Percentiles rank a stretch among this genome's conserved stretches.
phyloP scores from a whole-genome alignment of 2,888 invertebrate species.

The Hoplodrina blanda region DNA sequence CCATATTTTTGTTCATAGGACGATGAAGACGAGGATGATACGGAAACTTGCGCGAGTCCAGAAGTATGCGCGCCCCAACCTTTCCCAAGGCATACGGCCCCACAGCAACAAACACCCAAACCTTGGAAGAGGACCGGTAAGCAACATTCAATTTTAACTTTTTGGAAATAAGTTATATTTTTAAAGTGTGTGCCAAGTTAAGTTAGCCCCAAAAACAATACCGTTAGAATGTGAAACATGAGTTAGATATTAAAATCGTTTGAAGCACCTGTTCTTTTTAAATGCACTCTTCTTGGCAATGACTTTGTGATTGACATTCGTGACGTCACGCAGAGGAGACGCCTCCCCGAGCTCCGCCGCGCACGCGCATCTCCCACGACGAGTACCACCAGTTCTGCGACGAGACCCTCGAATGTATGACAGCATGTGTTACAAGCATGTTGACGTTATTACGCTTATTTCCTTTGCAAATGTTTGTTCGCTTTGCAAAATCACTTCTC shows the following conservation, averaged over 20 bases:
- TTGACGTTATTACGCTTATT: slow-evolving; percentile 74
- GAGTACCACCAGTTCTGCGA: slow-evolving; percentile 95
- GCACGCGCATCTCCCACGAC: slow-evolving; percentile 92
- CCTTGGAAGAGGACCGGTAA: slow-evolving; percentile 90
- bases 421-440: slow-evolving; percentile 79
- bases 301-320: slow-evolving; percentile 60
- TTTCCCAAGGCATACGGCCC: slow-evolving; percentile 84
- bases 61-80: slow-evolving; percentile 86
- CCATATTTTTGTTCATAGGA: slow-evolving; percentile 73
- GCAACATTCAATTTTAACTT: slow-evolving; percentile 27
- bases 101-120: slow-evolving; percentile 83
- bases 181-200: slow-evolving; percentile 15
- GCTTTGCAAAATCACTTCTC: slow-evolving; percentile 62
- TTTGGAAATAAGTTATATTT: neutral
- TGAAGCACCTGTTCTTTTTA: slow-evolving; percentile 71
- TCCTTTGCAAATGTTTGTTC: slow-evolving; percentile 67
- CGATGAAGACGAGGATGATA: slow-evolving; percentile 88
- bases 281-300: slow-evolving; percentile 69
- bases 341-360: slow-evolving; percentile 87
- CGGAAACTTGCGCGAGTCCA: slow-evolving; percentile 84
- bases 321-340: slow-evolving; percentile 71
- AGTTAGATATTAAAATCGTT: slow-evolving; percentile 16
- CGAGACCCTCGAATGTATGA: slow-evolving; percentile 94
- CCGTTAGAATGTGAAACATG: slow-evolving; percentile 3
- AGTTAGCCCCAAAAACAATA: neutral